Evolutionary conservation across 1,140 invertebrate genomes (phyloP).

Genomic region (Melipona quadrifasciata): DNA sequence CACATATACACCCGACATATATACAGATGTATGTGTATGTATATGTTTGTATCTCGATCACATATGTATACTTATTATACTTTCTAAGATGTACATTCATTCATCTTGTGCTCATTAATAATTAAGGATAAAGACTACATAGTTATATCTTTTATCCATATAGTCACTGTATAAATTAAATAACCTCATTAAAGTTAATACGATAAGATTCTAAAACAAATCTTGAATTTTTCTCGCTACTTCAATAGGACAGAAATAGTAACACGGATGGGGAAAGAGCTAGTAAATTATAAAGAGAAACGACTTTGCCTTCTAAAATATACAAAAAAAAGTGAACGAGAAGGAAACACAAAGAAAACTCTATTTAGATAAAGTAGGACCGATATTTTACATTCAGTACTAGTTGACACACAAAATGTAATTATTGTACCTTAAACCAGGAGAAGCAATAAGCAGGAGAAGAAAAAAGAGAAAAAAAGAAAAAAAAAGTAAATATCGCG

Average conservation of each 20-base stretch:
- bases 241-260: constrained; percentile 60
- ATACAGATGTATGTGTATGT: constrained; percentile 8
- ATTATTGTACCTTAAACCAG: constrained; percentile 50
- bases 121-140: constrained; percentile 70
- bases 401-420: constrained; percentile 27
- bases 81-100: constrained; percentile 75
- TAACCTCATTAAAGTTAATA: constrained; percentile 66
- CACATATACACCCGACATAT: constrained; percentile 9
- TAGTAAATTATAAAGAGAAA: constrained; percentile 47
- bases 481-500: constrained; percentile 19
- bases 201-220: constrained; percentile 57
- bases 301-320: constrained; percentile 61
- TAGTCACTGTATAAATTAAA: constrained; percentile 62
- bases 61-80: constrained; percentile 58
- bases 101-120: constrained; percentile 77
- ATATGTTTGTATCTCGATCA: constrained; percentile 11
- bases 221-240: constrained; percentile 60
- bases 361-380: constrained; percentile 37
- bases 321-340: constrained; percentile 26
- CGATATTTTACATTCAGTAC: constrained; percentile 39
- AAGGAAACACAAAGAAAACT: constrained; percentile 34
- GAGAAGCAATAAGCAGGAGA: constrained; percentile 48
- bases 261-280: constrained; percentile 58
- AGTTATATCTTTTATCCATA: constrained; percentile 65
- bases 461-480: constrained; percentile 2